phyloP scores from a whole-genome alignment of 2,797 vertebrate species.

The Scolopax rusticola region DNA sequence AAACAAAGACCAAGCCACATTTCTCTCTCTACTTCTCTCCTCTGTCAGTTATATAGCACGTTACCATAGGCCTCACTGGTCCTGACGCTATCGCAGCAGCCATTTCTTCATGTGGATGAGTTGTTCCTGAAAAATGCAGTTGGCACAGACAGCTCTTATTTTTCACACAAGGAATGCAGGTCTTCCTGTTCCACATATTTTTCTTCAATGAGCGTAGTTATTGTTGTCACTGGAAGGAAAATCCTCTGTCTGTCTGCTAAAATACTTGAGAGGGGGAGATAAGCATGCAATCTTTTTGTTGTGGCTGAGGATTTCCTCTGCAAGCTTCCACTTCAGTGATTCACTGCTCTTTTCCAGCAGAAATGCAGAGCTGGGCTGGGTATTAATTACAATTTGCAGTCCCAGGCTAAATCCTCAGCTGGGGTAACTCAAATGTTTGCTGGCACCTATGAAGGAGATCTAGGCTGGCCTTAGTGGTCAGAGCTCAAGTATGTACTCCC shows the following conservation, averaged over 20 bases:
- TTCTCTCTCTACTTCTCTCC: background rate
- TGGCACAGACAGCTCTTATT: conserved; percentile 51
- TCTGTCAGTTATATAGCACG: background rate
- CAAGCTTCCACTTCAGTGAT: conserved; percentile 14
- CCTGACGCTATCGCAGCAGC: background rate
- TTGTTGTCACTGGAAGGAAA: conserved; percentile 66
- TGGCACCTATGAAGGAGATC: rapidly evolving
- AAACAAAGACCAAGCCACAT: background rate
- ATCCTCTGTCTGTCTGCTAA: conserved; percentile 49
- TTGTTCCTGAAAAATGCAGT: conserved; percentile 50
- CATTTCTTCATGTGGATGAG: conserved; percentile 49
- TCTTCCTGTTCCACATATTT: conserved; percentile 66
- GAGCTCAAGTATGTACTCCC: background rate
- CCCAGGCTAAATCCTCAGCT: background rate
- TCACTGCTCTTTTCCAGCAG: background rate
- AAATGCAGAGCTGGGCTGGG: background rate
- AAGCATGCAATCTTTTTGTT: conserved; percentile 52
- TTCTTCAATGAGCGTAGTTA: conserved; percentile 60
- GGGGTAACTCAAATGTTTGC: background rate
- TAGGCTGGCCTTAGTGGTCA: background rate
- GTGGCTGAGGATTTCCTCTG: conserved; percentile 67
- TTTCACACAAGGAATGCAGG: conserved; percentile 58
- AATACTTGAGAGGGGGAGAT: conserved; percentile 57
- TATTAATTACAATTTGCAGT: background rate
- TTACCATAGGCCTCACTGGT: background rate